Conservation (phyloP, 2,113 vertebrate species). For the Passer domesticus region DNA sequence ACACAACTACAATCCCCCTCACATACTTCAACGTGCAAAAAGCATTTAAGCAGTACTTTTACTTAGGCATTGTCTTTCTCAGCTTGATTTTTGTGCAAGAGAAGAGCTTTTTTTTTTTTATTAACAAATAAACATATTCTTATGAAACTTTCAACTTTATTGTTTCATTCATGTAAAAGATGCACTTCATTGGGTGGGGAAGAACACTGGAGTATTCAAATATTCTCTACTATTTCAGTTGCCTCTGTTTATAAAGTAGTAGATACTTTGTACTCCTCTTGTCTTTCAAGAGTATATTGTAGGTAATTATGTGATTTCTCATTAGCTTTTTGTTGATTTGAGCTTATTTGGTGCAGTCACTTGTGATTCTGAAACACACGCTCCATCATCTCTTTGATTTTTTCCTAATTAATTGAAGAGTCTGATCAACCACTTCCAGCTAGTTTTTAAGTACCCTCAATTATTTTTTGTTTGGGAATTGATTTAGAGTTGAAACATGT, state of each 20-base stretch:
- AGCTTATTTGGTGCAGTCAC: conserved; percentile 13
- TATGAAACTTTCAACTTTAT: background rate
- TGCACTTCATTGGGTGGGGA: background rate
- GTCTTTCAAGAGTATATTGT: background rate
- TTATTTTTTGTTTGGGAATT: conserved; percentile 43
- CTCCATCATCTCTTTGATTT: conserved; percentile 28
- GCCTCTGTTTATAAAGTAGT: background rate
- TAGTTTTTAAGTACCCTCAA: conserved; percentile 45
- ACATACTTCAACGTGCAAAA: background rate
- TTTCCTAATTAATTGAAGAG: conserved; percentile 57
- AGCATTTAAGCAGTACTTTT: background rate
- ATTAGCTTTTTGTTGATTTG: conserved; percentile 46
- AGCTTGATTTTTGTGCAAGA: background rate
- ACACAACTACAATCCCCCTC: background rate
- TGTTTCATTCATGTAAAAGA: background rate
- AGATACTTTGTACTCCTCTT: background rate
- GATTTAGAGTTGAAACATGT: conserved; percentile 4
- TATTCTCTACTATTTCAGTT: background rate
- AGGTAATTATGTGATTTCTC: conserved; percentile 27
- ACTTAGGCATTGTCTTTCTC: background rate
- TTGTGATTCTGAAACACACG: conserved; percentile 6
- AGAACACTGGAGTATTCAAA: background rate
- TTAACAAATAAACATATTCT: background rate
- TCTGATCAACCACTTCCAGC: conserved; percentile 44
- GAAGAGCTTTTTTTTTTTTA: background rate